A percentile compares a stretch with the other conserved stretches of the same genome.
Conservation (phyloP, 2,797 vertebrate species). For the Morelia viridis region DNA sequence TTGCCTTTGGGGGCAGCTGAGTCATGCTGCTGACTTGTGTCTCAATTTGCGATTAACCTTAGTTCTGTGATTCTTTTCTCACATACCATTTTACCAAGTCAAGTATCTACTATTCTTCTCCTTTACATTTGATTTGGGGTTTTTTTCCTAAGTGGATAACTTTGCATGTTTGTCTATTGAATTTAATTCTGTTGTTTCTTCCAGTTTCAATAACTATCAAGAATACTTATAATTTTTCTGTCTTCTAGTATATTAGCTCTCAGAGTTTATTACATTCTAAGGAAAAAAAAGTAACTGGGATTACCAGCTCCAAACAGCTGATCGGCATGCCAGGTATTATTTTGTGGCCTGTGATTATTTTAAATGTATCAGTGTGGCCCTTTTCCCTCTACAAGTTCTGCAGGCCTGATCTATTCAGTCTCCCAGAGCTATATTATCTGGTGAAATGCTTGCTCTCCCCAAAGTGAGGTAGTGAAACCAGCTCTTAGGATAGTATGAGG, state of each 20-base stretch:
- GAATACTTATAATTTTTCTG: neutral
- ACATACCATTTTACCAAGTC: too few species aligned
- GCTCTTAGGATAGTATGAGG: neutral
- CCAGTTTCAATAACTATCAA: neutral
- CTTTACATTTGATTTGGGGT: too few species aligned
- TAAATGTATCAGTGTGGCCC: neutral
- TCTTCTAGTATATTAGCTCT: neutral
- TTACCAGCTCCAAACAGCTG: neutral
- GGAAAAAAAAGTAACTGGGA: neutral
- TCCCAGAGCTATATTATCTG: neutral
- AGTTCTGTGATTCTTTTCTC: too few species aligned
- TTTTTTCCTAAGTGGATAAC: neutral
- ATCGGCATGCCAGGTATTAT: neutral
- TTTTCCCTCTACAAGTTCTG: neutral
- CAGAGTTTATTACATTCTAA: neutral
- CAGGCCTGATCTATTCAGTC: neutral
- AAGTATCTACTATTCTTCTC: too few species aligned
- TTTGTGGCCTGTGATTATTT: neutral
- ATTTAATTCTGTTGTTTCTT: neutral
- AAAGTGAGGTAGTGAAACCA: neutral
- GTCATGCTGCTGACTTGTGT: too few species aligned
- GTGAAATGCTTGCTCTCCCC: neutral
- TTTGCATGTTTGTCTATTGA: neutral
- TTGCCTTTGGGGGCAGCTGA: too few species aligned
- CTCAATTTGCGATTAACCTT: too few species aligned